A percentile compares a stretch with the other conserved stretches of the same genome.
These are phyloP conservation scores for Allobates femoralis DNA, from an alignment of 2,797 vertebrate species.

Conservation along the genomic window DNA sequence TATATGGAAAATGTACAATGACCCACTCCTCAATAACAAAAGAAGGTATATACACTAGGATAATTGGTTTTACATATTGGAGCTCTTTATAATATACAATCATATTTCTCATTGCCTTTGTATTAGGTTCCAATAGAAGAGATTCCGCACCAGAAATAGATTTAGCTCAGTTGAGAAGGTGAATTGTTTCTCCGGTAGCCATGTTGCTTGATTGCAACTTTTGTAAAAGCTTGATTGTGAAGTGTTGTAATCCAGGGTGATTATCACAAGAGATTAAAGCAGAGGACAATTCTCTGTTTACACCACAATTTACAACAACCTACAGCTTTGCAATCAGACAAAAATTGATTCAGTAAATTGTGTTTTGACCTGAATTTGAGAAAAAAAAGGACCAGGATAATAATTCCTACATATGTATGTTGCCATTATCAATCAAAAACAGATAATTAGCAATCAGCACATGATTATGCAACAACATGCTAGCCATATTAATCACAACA, in stretches of 20 bases:
- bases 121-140: neutral
- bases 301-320: slow-evolving; percentile 39
- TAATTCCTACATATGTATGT: slow-evolving; percentile 10
- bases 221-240: slow-evolving; percentile 28
- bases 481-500: slow-evolving; percentile 31
- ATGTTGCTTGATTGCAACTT: slow-evolving; percentile 37
- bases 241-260: slow-evolving; percentile 33
- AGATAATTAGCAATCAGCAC: slow-evolving; percentile 38
- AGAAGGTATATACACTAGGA: neutral
- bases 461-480: slow-evolving; percentile 29
- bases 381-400: neutral
- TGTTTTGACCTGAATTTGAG: slow-evolving; percentile 21
- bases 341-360: slow-evolving; percentile 10
- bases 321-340: slow-evolving; percentile 41
- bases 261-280: slow-evolving; percentile 45
- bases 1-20: neutral
- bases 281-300: slow-evolving; percentile 22
- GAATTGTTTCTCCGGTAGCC: neutral
- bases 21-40: neutral
- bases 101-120: neutral
- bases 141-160: neutral
- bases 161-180: neutral
- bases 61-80: neutral
- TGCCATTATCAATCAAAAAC: slow-evolving; percentile 31
- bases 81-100: neutral